Evolutionary conservation across 2,113 vertebrate genomes (phyloP), one percentile per base, ranked within the genome.

Genomic region (Elephantulus edwardii): DNA sequence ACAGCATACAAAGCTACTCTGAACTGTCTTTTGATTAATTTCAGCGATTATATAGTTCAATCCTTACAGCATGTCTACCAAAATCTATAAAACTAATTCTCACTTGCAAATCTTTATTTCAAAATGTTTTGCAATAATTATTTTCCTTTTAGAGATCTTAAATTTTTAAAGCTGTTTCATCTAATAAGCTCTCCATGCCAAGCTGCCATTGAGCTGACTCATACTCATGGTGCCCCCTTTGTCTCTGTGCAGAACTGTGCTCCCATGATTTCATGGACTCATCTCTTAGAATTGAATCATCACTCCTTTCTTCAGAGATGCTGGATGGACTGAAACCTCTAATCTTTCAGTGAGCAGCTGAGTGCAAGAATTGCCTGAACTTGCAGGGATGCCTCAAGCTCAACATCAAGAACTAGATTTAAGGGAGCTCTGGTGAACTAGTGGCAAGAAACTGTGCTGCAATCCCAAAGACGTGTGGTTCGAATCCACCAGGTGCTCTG

Each of bases 121-220:
- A 83, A 76, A 90, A 90, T 76, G 58, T 7, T 28, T 74, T n/a
- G 26, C 4, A 70, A 30, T 46, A 74, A 75, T 44, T 75, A 19
- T 24, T 46, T 35, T 87, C 26, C 66, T 91, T 79, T 71, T 33
- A 71, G 33, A 60, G 28, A 48, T 88, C 56, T 94, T 70, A 42
- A 8, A 42, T 56, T 85, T 91, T 91, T 90, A 83, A 5, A 85
- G 35, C 40, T 84, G 84, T 79, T 78, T 83, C 50, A 90, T 83
- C 68, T 76, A 66, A 75, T 33, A 90, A 79, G 44, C 28, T 79
- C 52, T 72, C 86, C n/a, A 86, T 7, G 74, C 66, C 66, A 68
- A 68, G 35, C 35, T 68, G n/a, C 35, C 17, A 14, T 6, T 16
- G 22, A 38, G n/a, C 38, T 66, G 5, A 38, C 38, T n/a, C 33